Conservation (phyloP, 2,888 invertebrate genomes). For the Luperina nickerlii region DNA sequence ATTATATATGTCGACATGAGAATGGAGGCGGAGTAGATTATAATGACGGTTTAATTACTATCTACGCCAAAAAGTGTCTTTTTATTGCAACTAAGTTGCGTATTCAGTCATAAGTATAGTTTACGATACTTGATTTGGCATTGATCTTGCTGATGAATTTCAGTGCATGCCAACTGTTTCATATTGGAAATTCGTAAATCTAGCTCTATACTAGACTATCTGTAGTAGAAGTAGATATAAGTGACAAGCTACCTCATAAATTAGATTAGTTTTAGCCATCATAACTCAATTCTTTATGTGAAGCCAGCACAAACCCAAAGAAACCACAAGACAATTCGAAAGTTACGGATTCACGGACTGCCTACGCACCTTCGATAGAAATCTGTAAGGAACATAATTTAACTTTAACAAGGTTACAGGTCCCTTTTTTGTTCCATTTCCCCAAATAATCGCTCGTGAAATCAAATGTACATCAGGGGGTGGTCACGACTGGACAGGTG, state of each 20-base stretch:
- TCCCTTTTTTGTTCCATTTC: constrained; percentile 68
- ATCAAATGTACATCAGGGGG: constrained; percentile 71
- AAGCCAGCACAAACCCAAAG: constrained; percentile 10
- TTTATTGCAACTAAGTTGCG: constrained; percentile 24
- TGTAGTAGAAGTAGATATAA: neutral
- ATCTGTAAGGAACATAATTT: constrained; percentile 57
- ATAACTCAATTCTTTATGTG: neutral
- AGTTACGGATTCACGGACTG: constrained; percentile 32
- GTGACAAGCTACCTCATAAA: neutral
- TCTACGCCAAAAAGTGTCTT: neutral
- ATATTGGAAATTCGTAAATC: neutral
- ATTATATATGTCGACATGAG: constrained; percentile 30
- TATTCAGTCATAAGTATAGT: neutral
- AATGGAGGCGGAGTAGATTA: constrained; percentile 5
- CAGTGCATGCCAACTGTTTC: neutral
- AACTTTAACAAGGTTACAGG: constrained; percentile 57
- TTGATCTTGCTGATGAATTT: constrained; percentile 2
- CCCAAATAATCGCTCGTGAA: constrained; percentile 77
- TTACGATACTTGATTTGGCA: neutral
- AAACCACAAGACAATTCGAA: constrained; percentile 31
- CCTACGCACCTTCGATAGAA: constrained; percentile 47
- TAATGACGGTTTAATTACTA: constrained; percentile 35
- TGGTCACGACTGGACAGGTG: constrained; percentile 65
- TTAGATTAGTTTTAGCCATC: neutral
- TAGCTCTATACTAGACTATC: neutral